Conservation (phyloP, 2,113 vertebrate genomes). For the Clarias magur region DNA sequence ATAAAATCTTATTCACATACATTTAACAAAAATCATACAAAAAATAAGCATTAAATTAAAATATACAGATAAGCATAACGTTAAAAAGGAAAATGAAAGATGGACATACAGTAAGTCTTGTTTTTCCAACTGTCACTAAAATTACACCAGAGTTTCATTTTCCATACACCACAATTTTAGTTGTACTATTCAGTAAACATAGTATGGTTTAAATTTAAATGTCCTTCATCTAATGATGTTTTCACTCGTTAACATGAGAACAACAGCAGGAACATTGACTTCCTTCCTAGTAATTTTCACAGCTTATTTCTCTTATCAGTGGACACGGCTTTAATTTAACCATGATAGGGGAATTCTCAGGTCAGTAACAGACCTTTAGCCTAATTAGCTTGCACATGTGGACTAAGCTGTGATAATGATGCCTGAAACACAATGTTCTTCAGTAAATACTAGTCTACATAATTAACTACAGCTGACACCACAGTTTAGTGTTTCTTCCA, state of each 20-base stretch:
- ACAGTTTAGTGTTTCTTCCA: conserved; percentile 24
- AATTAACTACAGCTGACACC: conserved; percentile 34
- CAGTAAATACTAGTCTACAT: conserved; percentile 22
- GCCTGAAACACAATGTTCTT: conserved; percentile 27
- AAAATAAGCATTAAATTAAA: conserved; percentile 1
- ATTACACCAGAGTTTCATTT: conserved; percentile 9
- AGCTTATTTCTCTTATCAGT: background rate
- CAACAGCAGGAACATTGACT: background rate
- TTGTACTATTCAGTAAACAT: conserved; percentile 4
- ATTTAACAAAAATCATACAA: conserved; percentile 29
- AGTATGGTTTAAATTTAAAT: conserved; percentile 20
- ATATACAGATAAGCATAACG: conserved; percentile 45
- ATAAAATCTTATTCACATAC: conserved; percentile 60
- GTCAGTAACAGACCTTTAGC: conserved; percentile 5
- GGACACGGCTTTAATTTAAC: conserved; percentile 9
- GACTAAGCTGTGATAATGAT: conserved; percentile 27
- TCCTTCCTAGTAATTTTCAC: background rate
- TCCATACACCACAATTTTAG: conserved; percentile 20
- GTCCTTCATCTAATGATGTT: conserved; percentile 30
- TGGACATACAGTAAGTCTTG: background rate
- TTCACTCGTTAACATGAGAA: conserved; percentile 16
- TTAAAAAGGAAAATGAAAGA: conserved; percentile 34
- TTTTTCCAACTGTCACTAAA: conserved; percentile 15
- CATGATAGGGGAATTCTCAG: conserved; percentile 31
- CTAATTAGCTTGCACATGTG: conserved; percentile 27